These are phyloP conservation scores for Camelus dromedarius DNA, from an alignment of 2,113 vertebrate species.

Conservation along the genomic window DNA sequence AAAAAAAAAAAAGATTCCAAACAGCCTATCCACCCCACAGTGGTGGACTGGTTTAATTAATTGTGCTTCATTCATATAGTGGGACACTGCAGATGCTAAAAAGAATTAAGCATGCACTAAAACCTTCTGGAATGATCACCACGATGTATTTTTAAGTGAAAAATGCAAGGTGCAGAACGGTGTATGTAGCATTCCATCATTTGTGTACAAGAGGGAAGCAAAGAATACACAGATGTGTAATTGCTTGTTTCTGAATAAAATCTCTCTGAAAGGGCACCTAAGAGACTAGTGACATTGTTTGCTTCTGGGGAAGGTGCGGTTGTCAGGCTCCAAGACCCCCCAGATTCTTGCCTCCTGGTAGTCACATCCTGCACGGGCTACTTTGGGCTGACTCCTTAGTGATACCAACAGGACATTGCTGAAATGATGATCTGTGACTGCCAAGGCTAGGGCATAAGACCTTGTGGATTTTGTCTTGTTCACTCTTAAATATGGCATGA, in stretches of 20 bases:
- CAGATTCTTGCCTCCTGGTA: neutral
- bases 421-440: neutral
- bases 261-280: neutral
- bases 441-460: neutral
- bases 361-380: neutral
- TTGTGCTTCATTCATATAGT: neutral
- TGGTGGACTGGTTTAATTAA: neutral
- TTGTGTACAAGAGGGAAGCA: neutral
- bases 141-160: neutral
- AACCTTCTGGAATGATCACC: neutral
- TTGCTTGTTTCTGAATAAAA: neutral
- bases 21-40: neutral
- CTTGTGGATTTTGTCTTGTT: neutral
- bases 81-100: neutral
- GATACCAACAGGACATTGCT: no score
- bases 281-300: neutral
- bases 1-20: neutral
- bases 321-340: neutral
- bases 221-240: neutral
- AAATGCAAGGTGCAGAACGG: neutral
- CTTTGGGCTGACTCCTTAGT: neutral
- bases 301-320: neutral
- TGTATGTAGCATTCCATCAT: neutral
- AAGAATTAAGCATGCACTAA: neutral
- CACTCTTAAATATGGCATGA: neutral